Conservation (phyloP, 1,140 invertebrate genomes). For the Venturia canescens region DNA sequence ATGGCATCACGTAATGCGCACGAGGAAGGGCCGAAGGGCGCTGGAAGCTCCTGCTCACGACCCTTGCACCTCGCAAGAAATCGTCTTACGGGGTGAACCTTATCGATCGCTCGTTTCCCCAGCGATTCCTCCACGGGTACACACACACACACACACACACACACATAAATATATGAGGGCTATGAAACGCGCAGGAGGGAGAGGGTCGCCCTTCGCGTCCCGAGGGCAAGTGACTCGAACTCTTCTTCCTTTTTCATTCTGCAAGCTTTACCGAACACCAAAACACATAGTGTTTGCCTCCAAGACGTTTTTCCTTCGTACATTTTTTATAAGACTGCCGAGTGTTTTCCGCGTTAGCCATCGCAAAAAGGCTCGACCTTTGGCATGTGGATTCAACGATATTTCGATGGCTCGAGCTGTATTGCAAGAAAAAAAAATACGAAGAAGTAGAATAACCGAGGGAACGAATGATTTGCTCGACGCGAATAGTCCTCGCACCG, state of each 20-base stretch:
- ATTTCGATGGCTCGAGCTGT: constrained; percentile 3
- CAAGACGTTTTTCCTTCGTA: constrained; percentile 55
- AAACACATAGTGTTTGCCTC: constrained; percentile 17
- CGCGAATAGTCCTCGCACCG: background rate
- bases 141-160: background rate
- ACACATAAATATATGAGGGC: no score
- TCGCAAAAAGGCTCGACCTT: constrained; percentile 33
- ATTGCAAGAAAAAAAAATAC: background rate
- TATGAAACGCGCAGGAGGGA: constrained; percentile 18
- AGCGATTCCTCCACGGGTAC: background rate
- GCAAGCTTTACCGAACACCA: background rate
- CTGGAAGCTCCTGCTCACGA: constrained; percentile 42
- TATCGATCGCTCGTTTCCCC: constrained; percentile 46
- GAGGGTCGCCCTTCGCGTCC: constrained; percentile 41
- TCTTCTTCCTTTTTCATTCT: constrained; percentile 6
- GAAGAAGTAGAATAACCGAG: no score
- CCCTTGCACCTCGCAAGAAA: constrained; percentile 49
- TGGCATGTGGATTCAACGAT: constrained; percentile 7
- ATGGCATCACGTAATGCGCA: constrained; percentile 2
- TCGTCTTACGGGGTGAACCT: constrained; percentile 48
- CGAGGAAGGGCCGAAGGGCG: constrained; percentile 31
- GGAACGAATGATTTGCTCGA: background rate
- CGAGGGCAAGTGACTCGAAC: constrained; percentile 57
- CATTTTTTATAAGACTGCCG: constrained; percentile 59
- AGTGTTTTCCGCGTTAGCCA: constrained; percentile 33